phyloP scores from a whole-genome alignment of 2,888 invertebrate genomes.

The Abrostola triplasia region DNA sequence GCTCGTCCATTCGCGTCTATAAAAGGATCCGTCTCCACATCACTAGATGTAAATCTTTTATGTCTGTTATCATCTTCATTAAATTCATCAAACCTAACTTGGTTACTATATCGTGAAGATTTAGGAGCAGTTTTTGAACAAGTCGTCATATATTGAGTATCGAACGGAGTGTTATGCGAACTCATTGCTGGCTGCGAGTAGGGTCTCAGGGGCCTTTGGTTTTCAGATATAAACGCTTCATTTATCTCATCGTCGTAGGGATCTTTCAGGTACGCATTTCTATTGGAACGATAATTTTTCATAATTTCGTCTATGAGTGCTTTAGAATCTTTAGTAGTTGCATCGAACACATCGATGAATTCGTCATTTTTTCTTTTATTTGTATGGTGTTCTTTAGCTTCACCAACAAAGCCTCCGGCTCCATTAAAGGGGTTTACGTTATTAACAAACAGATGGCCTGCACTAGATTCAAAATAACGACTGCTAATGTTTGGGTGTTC shows the following conservation, averaged over 20 bases:
- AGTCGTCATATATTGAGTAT: conserved; percentile 5
- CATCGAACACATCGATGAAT: conserved; percentile 26
- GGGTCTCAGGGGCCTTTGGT: conserved; percentile 10
- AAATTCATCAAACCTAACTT: conserved; percentile 18
- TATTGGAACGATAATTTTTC: conserved; percentile 15
- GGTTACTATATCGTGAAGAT: conserved; percentile 2
- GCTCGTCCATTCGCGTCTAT: conserved; percentile 41
- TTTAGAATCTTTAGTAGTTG: conserved; percentile 14
- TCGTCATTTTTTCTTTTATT: conserved; percentile 30
- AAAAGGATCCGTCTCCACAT: conserved; percentile 3
- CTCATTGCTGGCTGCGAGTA: conserved; percentile 10
- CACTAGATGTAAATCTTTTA: conserved; percentile 7
- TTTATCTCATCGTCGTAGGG: conserved; percentile 7
- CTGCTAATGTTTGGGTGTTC: conserved; percentile 16
- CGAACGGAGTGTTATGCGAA: conserved; percentile 10
- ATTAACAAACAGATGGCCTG: conserved; percentile 30
- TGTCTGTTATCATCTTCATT: conserved; percentile 24
- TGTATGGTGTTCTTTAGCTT: conserved; percentile 12
- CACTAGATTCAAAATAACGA: conserved; percentile 26
- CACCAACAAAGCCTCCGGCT: conserved; percentile 16
- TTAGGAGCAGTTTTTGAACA: conserved; percentile 17
- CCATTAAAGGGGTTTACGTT: conserved; percentile 33
- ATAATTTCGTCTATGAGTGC: conserved; percentile 21
- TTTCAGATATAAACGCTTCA: background rate
- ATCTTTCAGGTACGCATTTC: conserved; percentile 14